Evolutionary conservation across 1,140 invertebrate species (phyloP), one percentile per base, ranked within the genome.

Genomic region (Megathymus violae): DNA sequence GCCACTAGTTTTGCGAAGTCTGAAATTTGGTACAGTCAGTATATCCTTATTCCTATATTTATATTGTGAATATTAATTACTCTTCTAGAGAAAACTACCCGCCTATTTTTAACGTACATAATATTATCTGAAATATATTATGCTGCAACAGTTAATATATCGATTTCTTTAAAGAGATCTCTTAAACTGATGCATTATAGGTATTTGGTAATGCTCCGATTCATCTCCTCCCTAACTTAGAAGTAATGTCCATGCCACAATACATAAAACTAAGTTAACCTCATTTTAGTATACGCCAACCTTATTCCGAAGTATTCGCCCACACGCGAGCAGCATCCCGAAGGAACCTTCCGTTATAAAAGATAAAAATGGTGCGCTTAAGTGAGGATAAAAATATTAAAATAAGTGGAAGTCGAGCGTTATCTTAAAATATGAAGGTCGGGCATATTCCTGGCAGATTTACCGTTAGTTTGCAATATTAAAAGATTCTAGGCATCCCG

Each of bases 391-490:
- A 59, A 59, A 59, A 59, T 59, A 59, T 59, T 59, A 59, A 59
- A 59, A 59, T 47, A 59, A 59, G 56, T 59, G 56, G 56, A 43
- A 59, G 43, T 31, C 43, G 11, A 47, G 56, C 56, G 56, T 59
- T 59, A 59, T 59, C 56, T 59, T 47, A 59, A 59, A 59, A 59
- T 59, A 59, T 59, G 56, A 59, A 59, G 56, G 56, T 59, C 56
- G 27, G 44, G 16, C 15, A 59, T 46, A 59, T 59, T 47, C 52
- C 43, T 59, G 56, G 56, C 16, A 47, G 56, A 59, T 59, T 59
- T 59, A 59, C 43, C 43, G 56, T 59, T 59, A 59, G 56, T 58
- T 46, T 15, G 11, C 34, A 27, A 46, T 58, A 58, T 58, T 46
- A 58, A n/a, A 41, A 19, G 54, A 44, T 58, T 36, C 41, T 38